Evolutionary conservation across 2,797 vertebrate species (phyloP).

Genomic region (Ctenopoma multispine): DNA sequence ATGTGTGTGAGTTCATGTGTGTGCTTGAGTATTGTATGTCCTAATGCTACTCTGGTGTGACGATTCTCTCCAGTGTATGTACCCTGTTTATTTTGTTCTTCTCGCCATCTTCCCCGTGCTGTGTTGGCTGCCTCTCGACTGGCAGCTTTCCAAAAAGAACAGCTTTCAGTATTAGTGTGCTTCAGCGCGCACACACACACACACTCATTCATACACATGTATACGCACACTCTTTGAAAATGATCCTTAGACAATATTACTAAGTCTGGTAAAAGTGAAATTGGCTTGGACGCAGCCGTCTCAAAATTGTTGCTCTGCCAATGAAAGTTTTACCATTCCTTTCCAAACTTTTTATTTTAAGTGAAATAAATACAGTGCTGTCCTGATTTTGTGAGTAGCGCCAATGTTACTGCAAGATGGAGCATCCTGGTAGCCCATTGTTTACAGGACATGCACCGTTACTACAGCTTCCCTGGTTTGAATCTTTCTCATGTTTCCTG

Average conservation of each 20-base stretch:
- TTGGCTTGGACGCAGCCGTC: slow-evolving; percentile 53
- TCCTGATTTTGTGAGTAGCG: slow-evolving; percentile 30
- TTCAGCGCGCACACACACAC: slow-evolving; percentile 42
- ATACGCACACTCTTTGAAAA: slow-evolving; percentile 57
- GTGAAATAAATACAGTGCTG: slow-evolving; percentile 43
- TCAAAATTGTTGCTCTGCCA: slow-evolving; percentile 59
- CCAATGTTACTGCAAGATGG: slow-evolving; percentile 8
- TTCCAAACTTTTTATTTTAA: slow-evolving; percentile 48
- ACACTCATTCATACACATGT: slow-evolving; percentile 17
- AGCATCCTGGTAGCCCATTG: not conserved
- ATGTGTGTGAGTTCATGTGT: slow-evolving; percentile 9
- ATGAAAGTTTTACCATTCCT: slow-evolving; percentile 55
- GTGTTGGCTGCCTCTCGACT: slow-evolving; percentile 61
- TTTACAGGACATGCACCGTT: not conserved
- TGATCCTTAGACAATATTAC: slow-evolving; percentile 71
- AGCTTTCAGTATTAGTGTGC: slow-evolving; percentile 66
- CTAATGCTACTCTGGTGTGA: slow-evolving; percentile 44
- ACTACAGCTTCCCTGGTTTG: too few relatives aligned
- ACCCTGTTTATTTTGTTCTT: slow-evolving; percentile 73
- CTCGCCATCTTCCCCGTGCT: slow-evolving; percentile 58
- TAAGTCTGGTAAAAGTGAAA: slow-evolving; percentile 68
- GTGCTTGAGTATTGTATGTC: slow-evolving; percentile 26
- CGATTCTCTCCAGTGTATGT: slow-evolving; percentile 54
- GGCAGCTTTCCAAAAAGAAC: slow-evolving; percentile 66
- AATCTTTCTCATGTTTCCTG: too few relatives aligned